A percentile compares a stretch with the other conserved stretches of the same genome.
These are phyloP conservation scores for Echinarachnius parma DNA, from an alignment of 53 echinoderm and acorn worm genomes.

Conservation along the genomic window DNA sequence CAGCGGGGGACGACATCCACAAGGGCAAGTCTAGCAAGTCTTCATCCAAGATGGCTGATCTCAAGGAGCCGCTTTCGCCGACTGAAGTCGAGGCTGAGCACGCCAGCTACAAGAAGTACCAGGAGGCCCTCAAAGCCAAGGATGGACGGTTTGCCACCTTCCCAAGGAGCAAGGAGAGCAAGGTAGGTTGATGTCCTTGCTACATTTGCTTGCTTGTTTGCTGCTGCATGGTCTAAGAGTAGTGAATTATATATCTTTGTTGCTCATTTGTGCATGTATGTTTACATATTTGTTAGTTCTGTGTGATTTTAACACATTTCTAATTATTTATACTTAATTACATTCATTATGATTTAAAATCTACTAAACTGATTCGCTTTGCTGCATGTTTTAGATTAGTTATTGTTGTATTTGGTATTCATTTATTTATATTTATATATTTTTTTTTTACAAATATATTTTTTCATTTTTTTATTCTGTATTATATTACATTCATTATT, in stretches of 20 bases:
- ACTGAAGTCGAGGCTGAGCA: constrained; percentile 25
- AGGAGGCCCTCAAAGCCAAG: constrained; percentile 56
- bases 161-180: constrained; percentile 40
- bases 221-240: too few species aligned
- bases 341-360: too few species aligned
- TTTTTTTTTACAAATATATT: too few species aligned
- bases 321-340: too few species aligned
- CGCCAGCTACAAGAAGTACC: constrained; percentile 70
- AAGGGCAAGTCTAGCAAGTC: constrained; percentile 25
- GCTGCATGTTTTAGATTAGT: too few species aligned
- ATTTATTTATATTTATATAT: neutral
- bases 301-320: too few species aligned
- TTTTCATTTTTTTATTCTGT: neutral
- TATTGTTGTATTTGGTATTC: neutral
- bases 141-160: constrained; percentile 41
- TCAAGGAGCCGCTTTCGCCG: constrained; percentile 30
- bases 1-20: constrained; percentile 31
- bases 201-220: too few species aligned
- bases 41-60: constrained; percentile 14
- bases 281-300: too few species aligned
- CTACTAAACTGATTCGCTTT: too few species aligned
- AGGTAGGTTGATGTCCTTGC: too few species aligned
- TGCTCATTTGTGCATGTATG: too few species aligned
- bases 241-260: too few species aligned
- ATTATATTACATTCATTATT: constrained; percentile 1